A percentile compares a stretch with the other conserved stretches of the same genome.
phyloP scores from a whole-genome alignment of 2,888 invertebrate genomes.

The Tipula confusa region DNA sequence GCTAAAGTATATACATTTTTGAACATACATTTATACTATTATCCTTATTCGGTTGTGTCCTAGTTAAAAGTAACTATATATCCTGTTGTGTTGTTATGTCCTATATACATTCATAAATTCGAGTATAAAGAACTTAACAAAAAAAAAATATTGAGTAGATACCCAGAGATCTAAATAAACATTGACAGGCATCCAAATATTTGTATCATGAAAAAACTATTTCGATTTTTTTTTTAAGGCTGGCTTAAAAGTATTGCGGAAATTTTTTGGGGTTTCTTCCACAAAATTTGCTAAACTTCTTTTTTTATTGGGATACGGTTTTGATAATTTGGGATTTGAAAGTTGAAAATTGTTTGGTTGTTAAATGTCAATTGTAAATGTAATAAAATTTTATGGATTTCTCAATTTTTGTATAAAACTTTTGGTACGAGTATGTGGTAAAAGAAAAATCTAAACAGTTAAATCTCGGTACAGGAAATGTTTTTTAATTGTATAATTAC shows the following conservation, averaged over 20 bases:
- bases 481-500: no score
- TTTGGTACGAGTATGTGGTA: no score
- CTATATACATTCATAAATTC: not conserved
- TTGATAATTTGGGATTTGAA: not conserved
- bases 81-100: not conserved
- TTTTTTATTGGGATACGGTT: not conserved
- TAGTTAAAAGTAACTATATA: not conserved
- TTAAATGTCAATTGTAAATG: not conserved
- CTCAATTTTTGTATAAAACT: no score
- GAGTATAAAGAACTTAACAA: not conserved
- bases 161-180: not conserved
- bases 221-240: not conserved
- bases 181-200: not conserved
- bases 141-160: not conserved
- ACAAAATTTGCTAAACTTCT: not conserved
- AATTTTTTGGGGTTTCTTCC: not conserved
- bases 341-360: not conserved
- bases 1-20: not conserved
- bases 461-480: no score
- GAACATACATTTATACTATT: not conserved
- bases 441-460: no score
- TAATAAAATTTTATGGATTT: not conserved
- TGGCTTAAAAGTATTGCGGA: not conserved
- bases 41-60: not conserved
- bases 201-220: not conserved